Conservation (phyloP, 2,113 vertebrate genomes). For the Aplodontia rufa region DNA sequence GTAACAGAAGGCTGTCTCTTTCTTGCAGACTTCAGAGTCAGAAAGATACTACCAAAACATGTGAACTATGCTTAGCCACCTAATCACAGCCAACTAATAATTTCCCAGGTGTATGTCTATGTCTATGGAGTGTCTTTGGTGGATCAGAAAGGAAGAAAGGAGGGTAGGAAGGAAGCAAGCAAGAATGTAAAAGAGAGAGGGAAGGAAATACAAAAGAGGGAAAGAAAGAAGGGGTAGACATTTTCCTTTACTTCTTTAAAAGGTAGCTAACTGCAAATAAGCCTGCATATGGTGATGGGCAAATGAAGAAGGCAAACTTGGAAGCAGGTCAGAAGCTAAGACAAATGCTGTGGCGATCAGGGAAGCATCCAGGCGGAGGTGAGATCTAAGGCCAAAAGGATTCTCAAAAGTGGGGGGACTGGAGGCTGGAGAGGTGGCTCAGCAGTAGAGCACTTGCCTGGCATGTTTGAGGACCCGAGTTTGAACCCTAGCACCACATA, state of each 20-base stretch:
- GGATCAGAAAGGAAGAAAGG: not conserved
- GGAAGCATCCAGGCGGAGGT: not conserved
- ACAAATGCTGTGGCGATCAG: not conserved
- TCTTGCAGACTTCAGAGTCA: slow-evolving; percentile 32
- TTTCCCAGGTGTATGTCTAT: not conserved
- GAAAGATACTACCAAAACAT: not conserved
- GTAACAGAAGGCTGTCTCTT: not conserved
- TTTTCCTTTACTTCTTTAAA: not conserved
- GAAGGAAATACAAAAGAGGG: not conserved
- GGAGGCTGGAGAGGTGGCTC: no score
- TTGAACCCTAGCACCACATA: no score
- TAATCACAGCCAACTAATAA: not conserved
- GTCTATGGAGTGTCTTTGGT: not conserved
- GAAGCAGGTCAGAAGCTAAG: not conserved
- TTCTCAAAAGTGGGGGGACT: not conserved
- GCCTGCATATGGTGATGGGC: not conserved
- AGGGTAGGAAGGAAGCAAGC: not conserved
- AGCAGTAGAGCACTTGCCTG: no score
- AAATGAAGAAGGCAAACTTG: not conserved
- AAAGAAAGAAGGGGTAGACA: not conserved
- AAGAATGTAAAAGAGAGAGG: not conserved
- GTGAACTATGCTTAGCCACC: not conserved
- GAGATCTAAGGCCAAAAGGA: not conserved
- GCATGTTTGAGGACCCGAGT: no score
- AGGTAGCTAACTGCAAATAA: not conserved